Percentiles rank a stretch among this genome's conserved stretches.
Conservation (phyloP, 2,113 vertebrate species). For the Eptesicus fuscus region DNA sequence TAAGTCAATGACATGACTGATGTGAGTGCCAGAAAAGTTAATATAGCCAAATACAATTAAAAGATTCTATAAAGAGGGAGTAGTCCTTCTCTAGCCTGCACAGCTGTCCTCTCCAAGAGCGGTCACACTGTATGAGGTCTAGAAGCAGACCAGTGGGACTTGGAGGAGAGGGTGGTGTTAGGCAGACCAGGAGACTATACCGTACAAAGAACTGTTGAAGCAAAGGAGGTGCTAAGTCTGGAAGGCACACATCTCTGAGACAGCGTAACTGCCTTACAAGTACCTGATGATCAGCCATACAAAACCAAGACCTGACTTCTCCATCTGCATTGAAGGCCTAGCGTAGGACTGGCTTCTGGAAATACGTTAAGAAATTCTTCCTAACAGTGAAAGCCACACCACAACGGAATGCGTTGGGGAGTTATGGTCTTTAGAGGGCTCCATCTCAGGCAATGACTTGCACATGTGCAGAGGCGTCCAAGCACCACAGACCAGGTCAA, state of each 20-base stretch:
- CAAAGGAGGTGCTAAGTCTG: background rate
- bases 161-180: background rate
- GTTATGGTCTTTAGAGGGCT: background rate
- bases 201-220: background rate
- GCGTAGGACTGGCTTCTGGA: background rate
- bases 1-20: background rate
- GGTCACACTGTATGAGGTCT: background rate
- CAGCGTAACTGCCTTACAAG: background rate
- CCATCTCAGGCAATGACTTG: fast-evolving
- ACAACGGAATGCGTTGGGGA: background rate
- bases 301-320: background rate
- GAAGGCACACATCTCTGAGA: background rate
- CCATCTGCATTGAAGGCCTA: background rate
- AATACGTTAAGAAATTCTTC: background rate
- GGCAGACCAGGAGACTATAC: fast-evolving
- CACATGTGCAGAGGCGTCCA: fast-evolving
- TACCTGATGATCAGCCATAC: background rate
- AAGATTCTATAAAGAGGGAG: background rate
- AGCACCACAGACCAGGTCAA: background rate
- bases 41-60: background rate
- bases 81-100: background rate
- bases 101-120: no score
- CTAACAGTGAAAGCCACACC: background rate
- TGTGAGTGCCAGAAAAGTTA: background rate
- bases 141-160: background rate